These are phyloP conservation scores for Rhabdomys dilectus DNA, from an alignment of 2,113 vertebrate genomes.

Conservation along the genomic window DNA sequence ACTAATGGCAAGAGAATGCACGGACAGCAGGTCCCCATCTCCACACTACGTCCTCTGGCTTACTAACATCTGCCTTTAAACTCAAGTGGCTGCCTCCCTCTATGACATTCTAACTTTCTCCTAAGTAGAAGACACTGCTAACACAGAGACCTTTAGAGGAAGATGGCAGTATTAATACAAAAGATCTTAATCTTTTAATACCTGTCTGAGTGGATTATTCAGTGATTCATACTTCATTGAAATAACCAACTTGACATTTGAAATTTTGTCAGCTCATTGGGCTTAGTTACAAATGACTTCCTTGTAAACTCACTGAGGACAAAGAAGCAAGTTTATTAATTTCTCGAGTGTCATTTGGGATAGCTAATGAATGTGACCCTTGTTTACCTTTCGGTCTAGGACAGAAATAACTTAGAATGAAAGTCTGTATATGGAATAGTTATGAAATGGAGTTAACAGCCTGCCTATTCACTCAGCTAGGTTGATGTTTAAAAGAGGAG, in stretches of 20 bases:
- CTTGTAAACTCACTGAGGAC: constrained; percentile 7
- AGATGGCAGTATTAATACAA: background rate
- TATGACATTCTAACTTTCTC: background rate
- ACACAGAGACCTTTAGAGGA: background rate
- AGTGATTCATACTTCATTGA: background rate
- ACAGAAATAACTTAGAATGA: background rate
- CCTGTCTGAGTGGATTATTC: background rate
- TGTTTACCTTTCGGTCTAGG: background rate
- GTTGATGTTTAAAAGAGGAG: constrained; percentile 22
- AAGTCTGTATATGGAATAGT: background rate
- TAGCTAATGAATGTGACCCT: background rate
- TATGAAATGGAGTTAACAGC: background rate
- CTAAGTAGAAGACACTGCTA: background rate
- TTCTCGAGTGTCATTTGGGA: background rate
- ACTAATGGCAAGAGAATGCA: background rate
- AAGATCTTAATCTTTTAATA: background rate
- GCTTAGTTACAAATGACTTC: constrained; percentile 25
- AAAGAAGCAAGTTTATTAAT: constrained; percentile 34
- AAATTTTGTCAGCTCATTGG: constrained; percentile 22
- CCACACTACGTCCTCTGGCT: background rate
- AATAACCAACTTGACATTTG: constrained; percentile 24
- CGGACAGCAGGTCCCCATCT: background rate
- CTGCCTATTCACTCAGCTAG: background rate
- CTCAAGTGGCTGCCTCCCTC: background rate
- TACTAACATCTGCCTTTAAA: background rate